Evolutionary conservation across 1,140 invertebrate genomes (phyloP), one percentile per base, ranked within the genome.

Genomic region (Polypedilum vanderplanki): DNA sequence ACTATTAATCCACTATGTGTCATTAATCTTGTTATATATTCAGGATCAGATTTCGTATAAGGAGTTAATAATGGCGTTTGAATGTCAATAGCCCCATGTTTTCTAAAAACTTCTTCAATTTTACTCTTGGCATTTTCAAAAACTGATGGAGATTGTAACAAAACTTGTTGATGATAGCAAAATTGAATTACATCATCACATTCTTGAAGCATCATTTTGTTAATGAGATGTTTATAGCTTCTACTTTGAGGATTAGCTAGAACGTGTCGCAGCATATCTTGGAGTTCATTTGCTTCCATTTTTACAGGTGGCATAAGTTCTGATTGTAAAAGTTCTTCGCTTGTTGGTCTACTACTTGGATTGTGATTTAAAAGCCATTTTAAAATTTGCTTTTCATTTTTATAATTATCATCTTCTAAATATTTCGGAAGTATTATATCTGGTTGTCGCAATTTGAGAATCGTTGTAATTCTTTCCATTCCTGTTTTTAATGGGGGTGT

Each of bases 281-380:
- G 89, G 10, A 96, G 79, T 82, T 93, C 91, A 64, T 87, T 88
- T 79, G 95, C 93, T 83, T 95, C 93, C 46, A 94, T 85, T 73
- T 80, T 79, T 7, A 80, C 79, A 0, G 80, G 90, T 4, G 96
- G 95, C 7, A 98, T 84, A 77, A 91, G 87, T 75, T 93, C 88
- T 0, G 93, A 95, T 73, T 88, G 84, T 5, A 97, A 84, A 12
- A 98, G 83, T 81, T 97, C 93, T 76, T 89, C 85, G 9, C 93
- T 91, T 0, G 93, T 92, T 0, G 96, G 96, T 20, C 96, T 85
- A 77, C 89, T 85, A 74, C 86, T 87, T 0, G 93, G 89, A 83
- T 97, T 93, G 79, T 98, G 94, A 80, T 90, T 90, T 33, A 98
- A 82, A 41, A 98, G 83, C 91, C 91, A 95, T 74, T 89, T 79